phyloP scores from a whole-genome alignment of 2,113 vertebrate genomes.

The Paracanthobrama guichenoti region DNA sequence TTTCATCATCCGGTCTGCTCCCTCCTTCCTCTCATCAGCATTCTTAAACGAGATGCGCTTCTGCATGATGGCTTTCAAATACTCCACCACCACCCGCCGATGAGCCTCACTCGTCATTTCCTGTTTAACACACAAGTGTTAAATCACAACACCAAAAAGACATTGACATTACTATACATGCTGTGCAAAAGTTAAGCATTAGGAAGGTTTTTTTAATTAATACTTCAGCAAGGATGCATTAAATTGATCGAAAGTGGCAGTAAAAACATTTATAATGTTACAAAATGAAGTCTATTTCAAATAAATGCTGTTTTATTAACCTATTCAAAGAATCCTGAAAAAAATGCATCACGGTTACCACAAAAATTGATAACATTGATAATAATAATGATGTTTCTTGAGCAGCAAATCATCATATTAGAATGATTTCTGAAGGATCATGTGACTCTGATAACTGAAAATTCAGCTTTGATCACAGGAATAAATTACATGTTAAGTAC shows the following conservation, averaged over 20 bases:
- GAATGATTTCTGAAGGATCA: not conserved
- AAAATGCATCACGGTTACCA: not conserved
- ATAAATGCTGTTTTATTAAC: no score
- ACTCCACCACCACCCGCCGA: slow-evolving; percentile 91
- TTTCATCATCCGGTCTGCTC: slow-evolving; percentile 92
- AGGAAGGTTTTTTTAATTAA: no score
- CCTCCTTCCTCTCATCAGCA: slow-evolving; percentile 91
- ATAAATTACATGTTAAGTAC: no score
- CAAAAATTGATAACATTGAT: not conserved
- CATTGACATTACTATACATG: no score
- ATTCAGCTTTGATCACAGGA: not conserved
- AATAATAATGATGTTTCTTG: not conserved
- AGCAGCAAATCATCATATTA: not conserved
- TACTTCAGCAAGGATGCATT: no score
- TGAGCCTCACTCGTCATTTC: slow-evolving; percentile 90
- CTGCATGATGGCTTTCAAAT: slow-evolving; percentile 92
- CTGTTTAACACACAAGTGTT: slow-evolving; percentile 65
- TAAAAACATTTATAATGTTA: no score
- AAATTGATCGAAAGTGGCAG: no score
- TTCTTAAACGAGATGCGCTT: slow-evolving; percentile 92
- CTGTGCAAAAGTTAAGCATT: no score
- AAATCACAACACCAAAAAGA: not conserved
- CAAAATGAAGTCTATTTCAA: no score
- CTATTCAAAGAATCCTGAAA: no score
- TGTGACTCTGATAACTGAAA: not conserved